Conservation (phyloP, 1,140 invertebrate genomes). For the Callitettix versicolor region DNA sequence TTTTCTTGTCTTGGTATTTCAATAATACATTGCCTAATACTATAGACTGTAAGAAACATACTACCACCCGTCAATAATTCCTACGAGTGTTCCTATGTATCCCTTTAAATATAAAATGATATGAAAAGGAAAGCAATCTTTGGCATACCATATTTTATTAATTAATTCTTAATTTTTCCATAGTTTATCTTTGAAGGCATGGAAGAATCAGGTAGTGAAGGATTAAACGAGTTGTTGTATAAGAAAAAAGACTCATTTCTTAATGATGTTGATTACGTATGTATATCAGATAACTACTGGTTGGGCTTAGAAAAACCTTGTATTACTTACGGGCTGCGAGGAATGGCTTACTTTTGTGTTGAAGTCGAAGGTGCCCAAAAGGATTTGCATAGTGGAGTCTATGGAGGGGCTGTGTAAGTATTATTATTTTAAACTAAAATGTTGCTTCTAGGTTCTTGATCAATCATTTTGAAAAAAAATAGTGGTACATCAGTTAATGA, state of each 20-base stretch:
- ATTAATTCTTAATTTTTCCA: conserved; percentile 22
- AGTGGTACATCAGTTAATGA: no score
- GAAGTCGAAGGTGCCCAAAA: conserved; percentile 82
- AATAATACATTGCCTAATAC: no score
- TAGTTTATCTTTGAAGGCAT: conserved; percentile 95
- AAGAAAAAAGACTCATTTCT: conserved; percentile 69
- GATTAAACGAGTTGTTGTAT: conserved; percentile 77
- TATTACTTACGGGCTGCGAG: conserved; percentile 91
- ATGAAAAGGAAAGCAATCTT: no score
- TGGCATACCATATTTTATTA: no score
- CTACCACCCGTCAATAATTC: no score
- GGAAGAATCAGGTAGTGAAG: conserved; percentile 95
- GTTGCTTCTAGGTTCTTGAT: no score
- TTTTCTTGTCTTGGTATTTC: no score
- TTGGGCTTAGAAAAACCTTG: conserved; percentile 92
- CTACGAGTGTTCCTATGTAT: conserved; percentile 5
- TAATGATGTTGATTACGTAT: conserved; percentile 81
- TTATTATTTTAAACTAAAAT: no score
- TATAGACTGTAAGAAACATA: no score
- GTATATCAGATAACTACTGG: conserved; percentile 99
- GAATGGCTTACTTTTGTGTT: conserved; percentile 84
- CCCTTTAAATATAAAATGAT: no score
- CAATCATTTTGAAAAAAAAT: no score
- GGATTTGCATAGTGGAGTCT: conserved; percentile 93
- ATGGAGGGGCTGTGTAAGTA: conserved; percentile 78